phyloP scores from a whole-genome alignment of 2,888 invertebrate genomes.

The Drosophila paracracens region DNA sequence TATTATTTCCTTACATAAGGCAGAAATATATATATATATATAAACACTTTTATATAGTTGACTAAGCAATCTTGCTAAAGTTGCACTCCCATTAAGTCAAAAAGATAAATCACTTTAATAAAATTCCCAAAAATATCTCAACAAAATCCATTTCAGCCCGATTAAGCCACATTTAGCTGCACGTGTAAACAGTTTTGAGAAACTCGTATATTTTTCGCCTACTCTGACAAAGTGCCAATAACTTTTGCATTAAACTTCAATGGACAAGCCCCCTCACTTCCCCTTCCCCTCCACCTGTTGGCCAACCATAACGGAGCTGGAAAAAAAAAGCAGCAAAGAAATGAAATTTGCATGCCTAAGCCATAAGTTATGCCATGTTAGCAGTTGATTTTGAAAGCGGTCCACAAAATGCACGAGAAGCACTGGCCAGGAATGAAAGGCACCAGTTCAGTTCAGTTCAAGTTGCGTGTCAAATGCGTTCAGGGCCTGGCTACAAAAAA shows the following conservation, averaged over 20 bases:
- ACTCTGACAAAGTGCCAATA: slow-evolving; percentile 79
- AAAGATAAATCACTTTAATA: slow-evolving; percentile 1
- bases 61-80: background rate
- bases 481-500: slow-evolving; percentile 27
- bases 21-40: background rate
- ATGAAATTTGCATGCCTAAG: slow-evolving; percentile 70
- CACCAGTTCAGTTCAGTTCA: slow-evolving; percentile 13
- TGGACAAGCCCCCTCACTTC: slow-evolving; percentile 6
- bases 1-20: too few relatives aligned
- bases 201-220: slow-evolving; percentile 47
- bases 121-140: background rate
- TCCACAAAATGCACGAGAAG: slow-evolving; percentile 55
- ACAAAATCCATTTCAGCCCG: background rate
- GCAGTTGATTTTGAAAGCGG: slow-evolving; percentile 75
- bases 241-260: slow-evolving; percentile 64
- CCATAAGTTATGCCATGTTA: slow-evolving; percentile 81
- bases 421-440: background rate
- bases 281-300: slow-evolving; percentile 4
- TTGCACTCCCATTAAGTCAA: background rate
- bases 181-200: slow-evolving; percentile 40
- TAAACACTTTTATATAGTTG: background rate
- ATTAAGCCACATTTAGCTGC: slow-evolving; percentile 8
- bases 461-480: slow-evolving; percentile 75
- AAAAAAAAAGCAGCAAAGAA: slow-evolving; percentile 17
- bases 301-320: slow-evolving; percentile 54